Base-by-base conservation (phyloP, 2,797 vertebrate genomes). In the Myiotriccus ornatus region DNA sequence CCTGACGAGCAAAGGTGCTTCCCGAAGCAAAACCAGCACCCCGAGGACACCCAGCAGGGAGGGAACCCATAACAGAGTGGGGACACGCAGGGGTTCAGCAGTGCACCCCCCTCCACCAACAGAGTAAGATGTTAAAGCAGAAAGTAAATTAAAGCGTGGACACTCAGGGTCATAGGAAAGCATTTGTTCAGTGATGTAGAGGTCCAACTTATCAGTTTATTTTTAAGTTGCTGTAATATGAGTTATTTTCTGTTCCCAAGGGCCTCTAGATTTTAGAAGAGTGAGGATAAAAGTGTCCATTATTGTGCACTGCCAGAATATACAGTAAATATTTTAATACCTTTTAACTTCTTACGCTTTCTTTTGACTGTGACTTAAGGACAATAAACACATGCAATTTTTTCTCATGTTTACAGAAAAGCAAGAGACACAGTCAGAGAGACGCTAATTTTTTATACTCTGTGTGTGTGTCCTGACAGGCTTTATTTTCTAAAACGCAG, bases 371-470 rank as follows among this genome's bases (percentile, higher is more conserved):
- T 50, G 43, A 41, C 43, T 47, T 74, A 75, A 84, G 24, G 25
- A n/a, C 6, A 3, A 44, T n/a, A 85, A 65, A 30, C 17, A 41
- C 1, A 2, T 37, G n/a, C 20, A 75, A 17, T 9, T 34, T 30
- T 74, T 84, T 56, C 25, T 60, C 7, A 8, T 55, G 25, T 46
- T 68, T 77, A 16, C 34, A 79, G 59, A 17, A 79, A 84, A 76
- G 10, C 12, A 65, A 80, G 85, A 46, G 10, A n/a, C 8, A 28
- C 14, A 11, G 6, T 41, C 34, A 41, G 39, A 73, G 37, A 46
- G 19, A 75, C 0, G 1, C 5, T 30, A 2, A 13, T 49, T 53
- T 63, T 76, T 59, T 19, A 6, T n/a, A 43, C 2, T 39, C 10
- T 30, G 20, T 49, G 6, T 34, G 4, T 59, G 10, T 44, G 34